phyloP scores from a whole-genome alignment of 2,797 vertebrate species.

The Rhinogobio ventralis region DNA sequence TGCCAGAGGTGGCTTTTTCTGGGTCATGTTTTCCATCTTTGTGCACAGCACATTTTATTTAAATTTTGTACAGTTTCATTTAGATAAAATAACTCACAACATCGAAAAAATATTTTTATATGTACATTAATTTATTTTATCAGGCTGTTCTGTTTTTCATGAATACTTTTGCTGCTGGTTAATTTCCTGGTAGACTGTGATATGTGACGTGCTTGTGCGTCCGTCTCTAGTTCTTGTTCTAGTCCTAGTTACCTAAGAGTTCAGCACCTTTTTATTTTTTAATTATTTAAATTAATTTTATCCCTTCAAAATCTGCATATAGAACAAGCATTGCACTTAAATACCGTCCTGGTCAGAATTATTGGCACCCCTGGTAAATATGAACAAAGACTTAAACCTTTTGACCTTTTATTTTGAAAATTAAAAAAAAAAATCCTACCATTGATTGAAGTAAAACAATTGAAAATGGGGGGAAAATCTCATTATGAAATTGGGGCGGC shows the following conservation, averaged over 20 bases:
- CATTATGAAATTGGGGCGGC: background rate
- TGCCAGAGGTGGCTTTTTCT: conserved; percentile 32
- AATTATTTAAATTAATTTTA: background rate
- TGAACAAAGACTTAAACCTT: background rate
- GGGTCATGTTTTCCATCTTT: conserved; percentile 39
- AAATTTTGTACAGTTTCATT: conserved; percentile 46
- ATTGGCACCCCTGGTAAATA: background rate
- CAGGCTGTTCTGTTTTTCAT: conserved; percentile 18
- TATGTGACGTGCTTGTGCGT: background rate
- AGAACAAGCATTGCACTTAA: conserved; percentile 2
- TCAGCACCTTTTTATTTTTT: conserved; percentile 19
- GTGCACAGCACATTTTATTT: conserved; percentile 37
- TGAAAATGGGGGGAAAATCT: background rate
- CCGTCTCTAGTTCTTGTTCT: conserved; percentile 25
- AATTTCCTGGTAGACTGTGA: conserved; percentile 41
- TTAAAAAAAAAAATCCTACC: background rate
- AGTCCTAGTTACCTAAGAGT: conserved; percentile 6
- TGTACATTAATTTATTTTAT: conserved; percentile 46
- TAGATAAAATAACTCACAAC: conserved; percentile 27
- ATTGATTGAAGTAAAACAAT: background rate
- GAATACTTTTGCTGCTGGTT: conserved; percentile 50
- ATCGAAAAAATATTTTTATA: conserved; percentile 51
- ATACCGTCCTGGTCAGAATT: background rate
- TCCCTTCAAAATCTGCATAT: conserved; percentile 15
- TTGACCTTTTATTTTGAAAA: too few species aligned